These are phyloP conservation scores for Mus pahari DNA, from an alignment of 2,113 vertebrate genomes.

Conservation along the genomic window DNA sequence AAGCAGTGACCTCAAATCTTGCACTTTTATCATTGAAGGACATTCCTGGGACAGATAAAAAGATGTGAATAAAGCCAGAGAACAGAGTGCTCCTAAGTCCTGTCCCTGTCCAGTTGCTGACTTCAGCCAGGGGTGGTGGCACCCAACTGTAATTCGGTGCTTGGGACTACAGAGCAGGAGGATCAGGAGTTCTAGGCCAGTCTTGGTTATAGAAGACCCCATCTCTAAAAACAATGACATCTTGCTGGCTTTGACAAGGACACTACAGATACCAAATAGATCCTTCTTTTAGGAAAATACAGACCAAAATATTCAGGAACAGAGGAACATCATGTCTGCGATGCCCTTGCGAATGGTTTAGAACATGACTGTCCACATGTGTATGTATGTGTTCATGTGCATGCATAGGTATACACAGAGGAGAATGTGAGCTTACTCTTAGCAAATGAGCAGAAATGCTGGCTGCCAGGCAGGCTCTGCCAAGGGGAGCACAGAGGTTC, in stretches of 20 bases:
- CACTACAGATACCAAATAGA: not conserved
- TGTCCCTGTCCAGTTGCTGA: not conserved
- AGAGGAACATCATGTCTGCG: not conserved
- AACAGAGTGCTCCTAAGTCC: not conserved
- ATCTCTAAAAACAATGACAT: not conserved
- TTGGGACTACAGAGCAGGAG: not conserved
- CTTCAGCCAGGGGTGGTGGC: not conserved
- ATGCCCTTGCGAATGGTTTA: not conserved
- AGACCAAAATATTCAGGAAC: not conserved
- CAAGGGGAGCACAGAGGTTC: not conserved
- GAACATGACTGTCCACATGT: too few relatives aligned
- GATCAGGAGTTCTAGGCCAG: not conserved
- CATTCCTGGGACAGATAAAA: not conserved
- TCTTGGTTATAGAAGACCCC: not conserved
- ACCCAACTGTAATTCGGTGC: not conserved
- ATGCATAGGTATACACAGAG: accelerated
- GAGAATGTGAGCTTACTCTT: accelerated
- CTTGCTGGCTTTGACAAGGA: not conserved
- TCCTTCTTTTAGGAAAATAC: not conserved
- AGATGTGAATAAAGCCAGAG: not conserved
- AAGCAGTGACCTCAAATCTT: not conserved
- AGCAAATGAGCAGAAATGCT: not conserved
- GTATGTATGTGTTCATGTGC: accelerated
- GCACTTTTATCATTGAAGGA: not conserved
- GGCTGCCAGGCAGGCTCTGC: not conserved